These are phyloP conservation scores for human DNA, from an alignment of 2,113 vertebrate genomes.

Conservation along the genomic window DNA sequence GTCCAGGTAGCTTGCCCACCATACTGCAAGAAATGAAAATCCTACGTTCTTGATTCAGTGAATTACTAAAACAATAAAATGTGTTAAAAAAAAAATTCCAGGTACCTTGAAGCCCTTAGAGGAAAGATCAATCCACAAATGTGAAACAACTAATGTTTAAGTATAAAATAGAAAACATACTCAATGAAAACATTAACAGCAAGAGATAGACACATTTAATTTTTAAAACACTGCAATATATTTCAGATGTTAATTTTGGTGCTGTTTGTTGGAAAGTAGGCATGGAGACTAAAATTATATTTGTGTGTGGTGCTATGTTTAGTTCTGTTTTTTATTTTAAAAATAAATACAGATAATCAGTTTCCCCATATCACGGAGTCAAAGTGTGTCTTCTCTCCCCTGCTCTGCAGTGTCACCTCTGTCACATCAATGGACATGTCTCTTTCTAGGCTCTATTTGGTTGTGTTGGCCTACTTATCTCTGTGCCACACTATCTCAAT, in stretches of 20 bases:
- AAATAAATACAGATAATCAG: too few relatives aligned
- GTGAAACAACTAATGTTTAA: background rate
- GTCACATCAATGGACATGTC: accelerated
- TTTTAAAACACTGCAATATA: too few relatives aligned
- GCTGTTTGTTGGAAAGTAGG: background rate
- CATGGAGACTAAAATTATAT: background rate
- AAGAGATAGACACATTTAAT: too few relatives aligned
- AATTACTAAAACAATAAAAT: background rate
- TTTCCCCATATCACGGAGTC: background rate
- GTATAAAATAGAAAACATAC: too few relatives aligned
- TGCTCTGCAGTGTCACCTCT: background rate
- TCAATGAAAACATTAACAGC: too few relatives aligned
- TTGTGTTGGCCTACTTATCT: background rate
- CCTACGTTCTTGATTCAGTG: background rate
- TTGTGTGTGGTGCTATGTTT: too few relatives aligned
- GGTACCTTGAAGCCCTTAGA: background rate
- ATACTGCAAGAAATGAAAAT: background rate
- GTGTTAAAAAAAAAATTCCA: background rate
- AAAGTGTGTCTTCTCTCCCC: background rate
- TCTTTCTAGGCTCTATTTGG: background rate
- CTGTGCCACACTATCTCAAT: background rate
- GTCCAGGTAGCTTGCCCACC: background rate
- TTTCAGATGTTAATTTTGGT: background rate
- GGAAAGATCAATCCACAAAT: background rate
- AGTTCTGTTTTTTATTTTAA: too few relatives aligned